These are phyloP conservation scores for Macrosteles quadrilineatus DNA, from an alignment of 1,140 invertebrate species.

Conservation along the genomic window DNA sequence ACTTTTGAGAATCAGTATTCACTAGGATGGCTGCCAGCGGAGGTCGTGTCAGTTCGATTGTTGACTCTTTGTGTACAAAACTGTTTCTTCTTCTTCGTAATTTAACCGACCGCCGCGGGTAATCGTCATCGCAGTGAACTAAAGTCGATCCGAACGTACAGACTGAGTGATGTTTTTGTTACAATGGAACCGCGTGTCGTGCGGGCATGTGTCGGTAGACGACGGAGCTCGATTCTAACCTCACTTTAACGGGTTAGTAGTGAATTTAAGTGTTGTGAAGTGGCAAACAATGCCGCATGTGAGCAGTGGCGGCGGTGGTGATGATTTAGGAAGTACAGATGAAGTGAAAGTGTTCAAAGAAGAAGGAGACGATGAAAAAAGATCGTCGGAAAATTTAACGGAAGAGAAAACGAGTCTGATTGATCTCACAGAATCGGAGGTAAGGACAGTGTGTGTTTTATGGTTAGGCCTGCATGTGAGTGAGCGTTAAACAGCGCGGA, in stretches of 20 bases:
- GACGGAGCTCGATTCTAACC: conserved; percentile 28
- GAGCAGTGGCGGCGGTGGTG: conserved; percentile 73
- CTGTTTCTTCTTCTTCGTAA: not conserved
- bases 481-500: not conserved
- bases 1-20: conserved; percentile 34
- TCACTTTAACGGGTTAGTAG: conserved; percentile 29
- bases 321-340: conserved; percentile 94
- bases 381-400: conserved; percentile 87
- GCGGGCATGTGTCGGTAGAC: conserved; percentile 4
- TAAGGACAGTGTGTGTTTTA: conserved; percentile 50
- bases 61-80: conserved; percentile 23
- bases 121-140: too few relatives aligned
- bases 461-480: not conserved
- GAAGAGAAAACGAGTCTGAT: conserved; percentile 95
- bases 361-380: conserved; percentile 91
- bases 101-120: conserved; percentile 4
- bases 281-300: conserved; percentile 81
- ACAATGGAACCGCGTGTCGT: conserved; percentile 8
- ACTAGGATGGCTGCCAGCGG: conserved; percentile 36
- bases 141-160: not conserved
- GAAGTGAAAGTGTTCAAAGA: conserved; percentile 97
- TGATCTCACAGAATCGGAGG: conserved; percentile 91
- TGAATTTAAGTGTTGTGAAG: conserved; percentile 50
- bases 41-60: conserved; percentile 18
- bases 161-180: conserved; percentile 24